Evolutionary conservation across 2,113 vertebrate genomes (phyloP).

Genomic region (Thunnus thynnus): DNA sequence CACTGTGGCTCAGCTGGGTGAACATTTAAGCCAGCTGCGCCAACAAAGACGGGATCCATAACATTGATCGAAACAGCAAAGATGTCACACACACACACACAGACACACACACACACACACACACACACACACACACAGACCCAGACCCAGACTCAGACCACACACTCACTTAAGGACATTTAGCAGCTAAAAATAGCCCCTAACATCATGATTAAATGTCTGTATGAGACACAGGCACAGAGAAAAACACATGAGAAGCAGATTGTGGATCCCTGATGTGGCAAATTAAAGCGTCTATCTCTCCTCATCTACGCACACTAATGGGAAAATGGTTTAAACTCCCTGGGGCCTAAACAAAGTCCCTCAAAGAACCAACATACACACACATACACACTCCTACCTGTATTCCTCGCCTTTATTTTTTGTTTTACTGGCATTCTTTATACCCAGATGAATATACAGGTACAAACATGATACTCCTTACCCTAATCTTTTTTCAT

Average conservation of each 20-base stretch:
- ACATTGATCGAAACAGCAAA: slow-evolving; percentile 71
- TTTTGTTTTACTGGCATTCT: background rate
- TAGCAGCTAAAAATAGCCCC: slow-evolving; percentile 59
- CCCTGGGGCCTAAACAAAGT: slow-evolving; percentile 30
- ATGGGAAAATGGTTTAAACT: slow-evolving; percentile 51
- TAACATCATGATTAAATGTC: slow-evolving; percentile 37
- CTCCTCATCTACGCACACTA: slow-evolving; percentile 52
- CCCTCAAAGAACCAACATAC: background rate
- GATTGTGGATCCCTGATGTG: slow-evolving; percentile 57
- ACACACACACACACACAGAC: slow-evolving; percentile 20
- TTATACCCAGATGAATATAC: slow-evolving; percentile 24
- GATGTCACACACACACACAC: slow-evolving; percentile 16
- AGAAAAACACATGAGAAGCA: slow-evolving; percentile 36
- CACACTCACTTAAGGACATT: slow-evolving; percentile 50
- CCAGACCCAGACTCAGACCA: slow-evolving; percentile 18
- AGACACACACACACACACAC: slow-evolving; percentile 10
- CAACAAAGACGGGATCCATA: slow-evolving; percentile 67
- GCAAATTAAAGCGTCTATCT: slow-evolving; percentile 59
- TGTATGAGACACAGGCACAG: slow-evolving; percentile 25
- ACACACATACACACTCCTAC: slow-evolving; percentile 20
- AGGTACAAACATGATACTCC: slow-evolving; percentile 1
- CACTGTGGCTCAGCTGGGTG: slow-evolving; percentile 56
- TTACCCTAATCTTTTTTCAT: background rate
- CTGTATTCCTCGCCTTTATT: background rate
- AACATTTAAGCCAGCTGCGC: slow-evolving; percentile 62